Evolutionary conservation across 1,140 invertebrate genomes (phyloP).

Genomic region (Archegozetes longisetosus): DNA sequence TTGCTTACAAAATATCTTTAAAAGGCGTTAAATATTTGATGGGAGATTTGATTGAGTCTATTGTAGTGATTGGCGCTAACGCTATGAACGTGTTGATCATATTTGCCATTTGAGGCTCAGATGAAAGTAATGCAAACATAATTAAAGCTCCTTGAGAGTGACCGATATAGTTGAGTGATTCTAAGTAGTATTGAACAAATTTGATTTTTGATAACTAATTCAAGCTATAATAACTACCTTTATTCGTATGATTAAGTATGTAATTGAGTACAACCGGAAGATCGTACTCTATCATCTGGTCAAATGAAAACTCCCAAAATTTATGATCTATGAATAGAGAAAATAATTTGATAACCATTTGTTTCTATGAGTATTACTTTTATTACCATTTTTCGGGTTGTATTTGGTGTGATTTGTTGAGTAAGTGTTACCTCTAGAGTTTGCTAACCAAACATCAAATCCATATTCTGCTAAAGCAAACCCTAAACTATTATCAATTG

Average conservation of each 20-base stretch:
- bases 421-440: constrained; percentile 31
- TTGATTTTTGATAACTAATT: no score
- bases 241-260: constrained; percentile 32
- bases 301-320: constrained; percentile 34
- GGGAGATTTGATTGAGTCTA: constrained; percentile 40
- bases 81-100: constrained; percentile 39
- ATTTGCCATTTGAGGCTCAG: constrained; percentile 42
- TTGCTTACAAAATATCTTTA: background rate
- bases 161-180: constrained; percentile 36
- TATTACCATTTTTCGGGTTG: constrained; percentile 3
- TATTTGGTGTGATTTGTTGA: constrained; percentile 22
- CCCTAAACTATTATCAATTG: constrained; percentile 21
- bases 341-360: no score
- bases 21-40: constrained; percentile 3
- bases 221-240: no score
- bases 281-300: constrained; percentile 31
- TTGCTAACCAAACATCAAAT: constrained; percentile 33
- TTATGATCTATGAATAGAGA: constrained; percentile 14
- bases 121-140: constrained; percentile 30
- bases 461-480: constrained; percentile 35
- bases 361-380: no score
- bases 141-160: constrained; percentile 36
- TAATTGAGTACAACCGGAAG: constrained; percentile 34
- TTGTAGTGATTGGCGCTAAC: constrained; percentile 55
- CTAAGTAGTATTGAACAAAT: no score